Evolutionary conservation across 2,888 invertebrate genomes (phyloP), one percentile per base, ranked within the genome.

Genomic region (Scaptomyza cyrtandrae): DNA sequence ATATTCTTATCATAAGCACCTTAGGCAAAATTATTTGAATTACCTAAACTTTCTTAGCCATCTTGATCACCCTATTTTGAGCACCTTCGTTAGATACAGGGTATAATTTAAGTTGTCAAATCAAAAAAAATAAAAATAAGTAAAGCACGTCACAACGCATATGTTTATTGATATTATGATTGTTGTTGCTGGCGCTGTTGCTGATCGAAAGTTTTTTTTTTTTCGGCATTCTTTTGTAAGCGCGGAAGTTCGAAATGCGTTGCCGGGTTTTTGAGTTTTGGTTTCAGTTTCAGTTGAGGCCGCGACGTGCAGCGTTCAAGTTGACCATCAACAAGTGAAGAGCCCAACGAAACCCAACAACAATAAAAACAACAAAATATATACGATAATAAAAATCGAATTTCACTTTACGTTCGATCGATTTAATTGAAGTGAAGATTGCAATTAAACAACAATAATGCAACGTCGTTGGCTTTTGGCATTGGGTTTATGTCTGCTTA

Each of bases 221-320:
- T 41, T 86, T 83, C 80, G 84, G 80, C 69, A 85, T 88, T 86
- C 83, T 84, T 80, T 79, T 77, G 75, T 74, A 56, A 72, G 75
- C 77, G 63, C 75, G 75, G 78, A 78, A 77, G 66, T 74, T 77
- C 49, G 78, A 53, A 78, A 55, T 46, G 62, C 63, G 60, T 63
- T 64, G 65, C 64, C 63, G 64, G 46, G 45, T 57, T 67, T 65
- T 71, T 35, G 10, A 45, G 54, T 70, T 75, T 71, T 54, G 49
- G 57, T 64, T 65, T 65, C 68, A 43, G 68, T 71, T 86, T 83
- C 71, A 88, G 83, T 85, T 86, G 61, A 41, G 76, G 56, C 64
- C 67, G 78, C 73, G 71, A 65, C 88, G 80, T 70, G 71, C 62
- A 70, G 53, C 69, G 72, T 45, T 67, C 44, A 58, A 65, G 79